These are phyloP conservation scores for Pluvianellus socialis DNA, from an alignment of 2,113 vertebrate species.

Conservation along the genomic window DNA sequence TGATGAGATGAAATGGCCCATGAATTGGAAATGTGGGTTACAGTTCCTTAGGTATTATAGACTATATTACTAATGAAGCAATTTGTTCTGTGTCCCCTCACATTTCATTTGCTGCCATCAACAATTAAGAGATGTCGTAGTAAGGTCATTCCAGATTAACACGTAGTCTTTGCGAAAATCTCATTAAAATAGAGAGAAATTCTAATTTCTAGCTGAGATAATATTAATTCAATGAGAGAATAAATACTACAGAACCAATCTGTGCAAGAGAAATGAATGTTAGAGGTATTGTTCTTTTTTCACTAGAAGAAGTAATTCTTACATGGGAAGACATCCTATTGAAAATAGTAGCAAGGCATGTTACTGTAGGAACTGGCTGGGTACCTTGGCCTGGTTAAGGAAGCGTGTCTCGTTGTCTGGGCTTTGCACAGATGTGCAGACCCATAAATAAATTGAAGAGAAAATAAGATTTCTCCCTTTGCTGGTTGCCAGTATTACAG, in stretches of 20 bases:
- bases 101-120: slow-evolving; percentile 77
- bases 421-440: slow-evolving; percentile 36
- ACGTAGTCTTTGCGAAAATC: slow-evolving; percentile 58
- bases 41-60: slow-evolving; percentile 52
- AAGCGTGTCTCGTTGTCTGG: neutral
- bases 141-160: slow-evolving; percentile 72
- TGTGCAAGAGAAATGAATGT: neutral
- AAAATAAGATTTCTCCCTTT: slow-evolving; percentile 64
- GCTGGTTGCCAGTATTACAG: slow-evolving; percentile 27
- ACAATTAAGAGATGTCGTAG: slow-evolving; percentile 59
- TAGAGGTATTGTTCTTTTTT: neutral
- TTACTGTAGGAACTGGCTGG: neutral
- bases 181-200: slow-evolving; percentile 59
- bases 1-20: slow-evolving; percentile 58
- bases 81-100: slow-evolving; percentile 78
- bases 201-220: slow-evolving; percentile 44
- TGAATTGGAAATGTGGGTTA: slow-evolving; percentile 63
- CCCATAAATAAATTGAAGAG: slow-evolving; percentile 61
- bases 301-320: neutral
- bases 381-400: neutral
- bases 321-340: neutral
- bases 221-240: slow-evolving; percentile 40
- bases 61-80: slow-evolving; percentile 73
- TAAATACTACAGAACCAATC: slow-evolving; percentile 52
- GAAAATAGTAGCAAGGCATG: neutral